Evolutionary conservation across 2,113 vertebrate species (phyloP).

Genomic region (Pachycephala philippinensis): DNA sequence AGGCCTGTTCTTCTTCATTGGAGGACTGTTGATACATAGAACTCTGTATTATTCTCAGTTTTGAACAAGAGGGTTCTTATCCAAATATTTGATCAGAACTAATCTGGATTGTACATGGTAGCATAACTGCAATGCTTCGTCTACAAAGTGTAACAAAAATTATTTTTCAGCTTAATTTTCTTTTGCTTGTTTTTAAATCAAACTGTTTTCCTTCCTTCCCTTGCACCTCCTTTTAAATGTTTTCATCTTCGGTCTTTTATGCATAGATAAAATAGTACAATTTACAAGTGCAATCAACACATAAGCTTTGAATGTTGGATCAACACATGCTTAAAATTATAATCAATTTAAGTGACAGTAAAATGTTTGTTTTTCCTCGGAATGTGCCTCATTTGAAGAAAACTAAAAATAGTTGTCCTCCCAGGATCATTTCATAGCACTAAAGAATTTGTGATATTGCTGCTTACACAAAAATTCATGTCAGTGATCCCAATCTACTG

Average conservation of each 20-base stretch:
- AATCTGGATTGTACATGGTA: background rate
- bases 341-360: background rate
- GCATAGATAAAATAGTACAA: background rate
- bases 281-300: background rate
- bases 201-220: background rate
- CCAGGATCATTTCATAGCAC: background rate
- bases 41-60: constrained; percentile 47
- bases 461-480: constrained; percentile 20
- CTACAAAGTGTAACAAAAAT: background rate
- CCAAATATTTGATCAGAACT: constrained; percentile 30
- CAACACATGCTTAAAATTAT: background rate
- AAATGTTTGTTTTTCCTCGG: background rate
- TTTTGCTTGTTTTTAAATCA: background rate
- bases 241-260: background rate
- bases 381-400: background rate
- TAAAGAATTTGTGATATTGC: constrained; percentile 27
- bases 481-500: background rate
- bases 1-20: constrained; percentile 85
- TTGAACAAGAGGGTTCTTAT: constrained; percentile 36
- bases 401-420: background rate
- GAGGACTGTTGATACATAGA: constrained; percentile 80
- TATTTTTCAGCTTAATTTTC: background rate
- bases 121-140: background rate
- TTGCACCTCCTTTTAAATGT: background rate
- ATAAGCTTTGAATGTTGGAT: background rate